Percentiles rank a stretch among this genome's conserved stretches.
These are phyloP conservation scores for Strix uralensis DNA, from an alignment of 2,113 vertebrate species.

Conservation along the genomic window DNA sequence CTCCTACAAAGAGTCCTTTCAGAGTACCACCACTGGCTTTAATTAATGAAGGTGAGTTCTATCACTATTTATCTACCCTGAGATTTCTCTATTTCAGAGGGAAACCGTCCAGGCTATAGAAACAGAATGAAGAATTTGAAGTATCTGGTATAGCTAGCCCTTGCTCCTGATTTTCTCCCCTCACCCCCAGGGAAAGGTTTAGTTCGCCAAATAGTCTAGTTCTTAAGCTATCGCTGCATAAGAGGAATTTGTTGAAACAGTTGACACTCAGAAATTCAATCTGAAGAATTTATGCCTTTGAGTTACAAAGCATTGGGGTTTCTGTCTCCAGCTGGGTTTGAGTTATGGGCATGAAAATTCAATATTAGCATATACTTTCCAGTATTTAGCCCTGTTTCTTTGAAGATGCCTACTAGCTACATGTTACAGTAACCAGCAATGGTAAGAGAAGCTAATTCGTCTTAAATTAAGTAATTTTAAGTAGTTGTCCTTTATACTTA, in stretches of 20 bases:
- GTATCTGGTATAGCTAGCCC: background rate
- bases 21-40: slow-evolving; percentile 84
- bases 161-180: background rate
- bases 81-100: background rate
- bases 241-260: background rate
- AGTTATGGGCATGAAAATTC: background rate
- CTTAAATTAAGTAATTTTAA: background rate
- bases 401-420: background rate
- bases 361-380: background rate
- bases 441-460: background rate
- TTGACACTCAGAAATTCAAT: background rate
- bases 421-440: background rate
- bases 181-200: background rate
- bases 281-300: background rate
- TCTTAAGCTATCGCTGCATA: background rate
- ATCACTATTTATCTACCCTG: background rate
- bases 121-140: background rate
- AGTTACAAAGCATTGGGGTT: background rate
- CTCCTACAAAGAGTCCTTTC: slow-evolving; percentile 82
- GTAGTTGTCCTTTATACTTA: background rate
- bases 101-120: background rate
- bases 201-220: background rate
- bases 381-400: background rate
- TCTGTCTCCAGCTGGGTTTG: background rate
- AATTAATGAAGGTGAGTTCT: slow-evolving; percentile 85